Evolutionary conservation across 2,888 invertebrate genomes (phyloP), one percentile per base, ranked within the genome.

Genomic region (Pharmacophagus antenor): DNA sequence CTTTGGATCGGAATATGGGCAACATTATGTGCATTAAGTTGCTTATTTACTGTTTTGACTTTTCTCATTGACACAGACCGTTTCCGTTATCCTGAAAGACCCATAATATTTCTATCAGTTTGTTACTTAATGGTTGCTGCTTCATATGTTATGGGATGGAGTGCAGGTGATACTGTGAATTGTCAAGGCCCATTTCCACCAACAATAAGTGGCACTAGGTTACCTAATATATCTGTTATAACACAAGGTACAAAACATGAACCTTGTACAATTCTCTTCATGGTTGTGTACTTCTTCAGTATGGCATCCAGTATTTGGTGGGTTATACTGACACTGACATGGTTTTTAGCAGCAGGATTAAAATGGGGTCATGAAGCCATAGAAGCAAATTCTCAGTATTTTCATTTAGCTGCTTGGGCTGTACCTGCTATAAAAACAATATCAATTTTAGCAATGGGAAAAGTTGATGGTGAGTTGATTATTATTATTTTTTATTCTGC

Each of bases 331-430:
- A 98, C 98, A 18, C 92, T 99, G 65, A 98, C 98, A 58, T 99
- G 98, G 98, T 98, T 98, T 87, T 90, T 99, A 75, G 97, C 98
- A 46, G 98, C 98, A 63, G 98, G 98, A 31, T 92, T 98, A 61
- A 98, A 98, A 88, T 99, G 98, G 98, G 98, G 98, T 48, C 98
- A 98, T 84, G 99, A 99, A 92, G 98, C 98, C 41, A 98, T 99
- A 76, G 98, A 98, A 90, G 97, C 97, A 56, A 97, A 98, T 87
- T 98, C 98, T 12, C 97, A 98, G 85, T 97, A 98, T 84, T 99
- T 99, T 84, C 99, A 99, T 92, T 92, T 98, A 72, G 96, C 96
- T 59, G 98, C 98, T n/a, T 99, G 99, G 99, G 98, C 98, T 57
- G 95, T 98, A 53, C 98, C 99, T 54, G 98, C 98, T 58, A 93